phyloP scores from a whole-genome alignment of 2,113 vertebrate genomes.

The Corvus cornix region DNA sequence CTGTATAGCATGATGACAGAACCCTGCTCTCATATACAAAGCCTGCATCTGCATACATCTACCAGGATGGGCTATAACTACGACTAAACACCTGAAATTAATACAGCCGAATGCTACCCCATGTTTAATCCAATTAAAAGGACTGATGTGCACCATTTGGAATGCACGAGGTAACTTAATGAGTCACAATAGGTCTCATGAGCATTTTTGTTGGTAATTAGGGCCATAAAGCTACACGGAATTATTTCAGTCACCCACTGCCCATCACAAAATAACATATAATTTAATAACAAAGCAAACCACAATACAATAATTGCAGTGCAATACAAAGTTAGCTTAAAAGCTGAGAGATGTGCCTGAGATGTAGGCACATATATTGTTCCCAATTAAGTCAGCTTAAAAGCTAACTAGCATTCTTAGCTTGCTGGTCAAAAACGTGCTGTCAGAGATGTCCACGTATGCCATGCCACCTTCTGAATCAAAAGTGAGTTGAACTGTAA shows the following conservation, averaged over 20 bases:
- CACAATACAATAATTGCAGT: not conserved
- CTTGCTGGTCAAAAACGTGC: not conserved
- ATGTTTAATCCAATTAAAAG: not conserved
- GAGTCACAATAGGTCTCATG: constrained; percentile 9
- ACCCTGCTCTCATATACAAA: not conserved
- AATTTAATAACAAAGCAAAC: constrained; percentile 26
- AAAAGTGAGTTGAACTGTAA: not conserved
- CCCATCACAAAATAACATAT: not conserved
- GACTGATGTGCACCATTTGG: not conserved
- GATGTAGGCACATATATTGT: not conserved
- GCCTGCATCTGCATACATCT: not conserved
- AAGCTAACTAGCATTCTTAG: not conserved
- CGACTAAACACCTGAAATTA: not conserved
- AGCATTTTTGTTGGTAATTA: constrained; percentile 11
- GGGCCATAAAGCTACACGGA: not conserved
- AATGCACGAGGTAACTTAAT: constrained; percentile 11
- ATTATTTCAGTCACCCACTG: not conserved
- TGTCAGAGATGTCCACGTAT: not conserved
- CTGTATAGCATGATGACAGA: accelerated
- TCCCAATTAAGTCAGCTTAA: not conserved
- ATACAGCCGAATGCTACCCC: not conserved
- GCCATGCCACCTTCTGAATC: not conserved
- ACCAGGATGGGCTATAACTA: not conserved
- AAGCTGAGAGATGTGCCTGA: not conserved
- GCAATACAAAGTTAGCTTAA: not conserved